A percentile compares a stretch with the other conserved stretches of the same genome.
phyloP scores from a whole-genome alignment of 1,140 invertebrate species.

The Panonychus citri region DNA sequence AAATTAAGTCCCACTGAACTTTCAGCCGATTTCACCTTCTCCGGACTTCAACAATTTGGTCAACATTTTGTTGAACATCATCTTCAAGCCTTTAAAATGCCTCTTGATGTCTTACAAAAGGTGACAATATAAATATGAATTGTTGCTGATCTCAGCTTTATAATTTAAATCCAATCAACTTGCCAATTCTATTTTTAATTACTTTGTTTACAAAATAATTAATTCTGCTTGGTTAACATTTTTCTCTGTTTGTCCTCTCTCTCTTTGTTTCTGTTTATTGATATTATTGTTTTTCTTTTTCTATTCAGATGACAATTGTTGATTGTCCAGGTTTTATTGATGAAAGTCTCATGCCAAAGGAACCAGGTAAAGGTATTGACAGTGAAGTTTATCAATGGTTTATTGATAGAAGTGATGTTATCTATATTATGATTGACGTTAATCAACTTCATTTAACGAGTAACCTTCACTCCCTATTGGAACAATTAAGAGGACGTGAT shows the following conservation, averaged over 20 bases:
- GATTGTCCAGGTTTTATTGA: conserved; percentile 88
- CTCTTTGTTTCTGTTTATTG: not conserved
- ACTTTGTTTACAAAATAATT: not conserved
- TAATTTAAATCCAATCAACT: not conserved
- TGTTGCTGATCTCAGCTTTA: not conserved
- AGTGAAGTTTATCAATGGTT: conserved; percentile 86
- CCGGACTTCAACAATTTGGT: conserved; percentile 78
- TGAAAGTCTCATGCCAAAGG: conserved; percentile 62
- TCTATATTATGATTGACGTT: conserved; percentile 82
- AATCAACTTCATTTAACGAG: conserved; percentile 79
- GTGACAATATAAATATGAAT: conserved; percentile 26
- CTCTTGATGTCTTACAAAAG: conserved; percentile 64
- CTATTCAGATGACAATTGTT: conserved; percentile 61
- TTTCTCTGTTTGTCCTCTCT: not conserved
- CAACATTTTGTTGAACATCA: conserved; percentile 62
- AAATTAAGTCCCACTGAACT: conserved; percentile 70
- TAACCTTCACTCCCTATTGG: conserved; percentile 41
- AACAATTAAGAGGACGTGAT: conserved; percentile 40
- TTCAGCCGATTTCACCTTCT: conserved; percentile 75
- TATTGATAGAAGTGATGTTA: conserved; percentile 78
- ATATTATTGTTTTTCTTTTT: not conserved
- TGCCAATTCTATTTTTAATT: not conserved
- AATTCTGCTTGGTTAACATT: not conserved
- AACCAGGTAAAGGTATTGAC: conserved; percentile 61
- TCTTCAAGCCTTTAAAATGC: conserved; percentile 51